phyloP scores from a whole-genome alignment of 30 jellyfish, hydroid and myxozoan species.

The Aurelia sp. region DNA sequence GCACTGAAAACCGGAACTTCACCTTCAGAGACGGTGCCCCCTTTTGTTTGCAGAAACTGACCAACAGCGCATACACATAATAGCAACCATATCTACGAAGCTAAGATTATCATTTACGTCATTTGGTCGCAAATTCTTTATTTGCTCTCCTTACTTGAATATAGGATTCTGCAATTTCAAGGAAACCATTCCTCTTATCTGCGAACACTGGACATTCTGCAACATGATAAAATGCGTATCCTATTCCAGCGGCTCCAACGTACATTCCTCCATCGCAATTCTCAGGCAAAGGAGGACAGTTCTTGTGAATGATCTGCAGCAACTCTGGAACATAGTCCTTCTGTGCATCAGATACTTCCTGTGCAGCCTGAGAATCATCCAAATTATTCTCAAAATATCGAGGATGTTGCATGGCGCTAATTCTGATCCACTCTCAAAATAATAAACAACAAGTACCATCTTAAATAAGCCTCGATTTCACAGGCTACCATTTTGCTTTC shows the following conservation, averaged over 20 bases:
- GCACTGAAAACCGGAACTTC: too few species aligned
- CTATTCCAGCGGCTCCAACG: constrained; percentile 99
- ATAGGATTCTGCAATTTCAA: constrained; percentile 89
- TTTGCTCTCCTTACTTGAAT: constrained; percentile 53
- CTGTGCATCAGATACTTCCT: constrained; percentile 90
- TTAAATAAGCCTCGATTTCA: neutral
- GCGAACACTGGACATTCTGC: constrained; percentile 91
- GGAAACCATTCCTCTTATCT: constrained; percentile 77
- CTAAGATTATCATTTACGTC: too few species aligned
- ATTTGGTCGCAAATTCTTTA: too few species aligned
- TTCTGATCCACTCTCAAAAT: neutral
- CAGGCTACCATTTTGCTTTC: neutral
- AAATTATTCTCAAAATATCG: constrained; percentile 88
- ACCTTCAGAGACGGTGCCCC: too few species aligned
- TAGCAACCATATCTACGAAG: too few species aligned
- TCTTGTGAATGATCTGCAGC: constrained; percentile 82
- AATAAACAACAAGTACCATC: too few species aligned
- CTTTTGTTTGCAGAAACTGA: too few species aligned
- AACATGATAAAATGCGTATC: constrained; percentile 97
- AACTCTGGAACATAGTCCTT: constrained; percentile 93
- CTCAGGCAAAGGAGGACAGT: constrained; percentile 94
- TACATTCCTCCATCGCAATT: constrained; percentile 95
- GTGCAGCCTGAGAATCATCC: constrained; percentile 78
- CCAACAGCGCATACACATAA: too few species aligned
- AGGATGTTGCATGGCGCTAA: constrained; percentile 85